A percentile compares a stretch with the other conserved stretches of the same genome.
These are phyloP conservation scores for Corythoichthys intestinalis DNA, from an alignment of 2,113 vertebrate genomes.

Conservation along the genomic window DNA sequence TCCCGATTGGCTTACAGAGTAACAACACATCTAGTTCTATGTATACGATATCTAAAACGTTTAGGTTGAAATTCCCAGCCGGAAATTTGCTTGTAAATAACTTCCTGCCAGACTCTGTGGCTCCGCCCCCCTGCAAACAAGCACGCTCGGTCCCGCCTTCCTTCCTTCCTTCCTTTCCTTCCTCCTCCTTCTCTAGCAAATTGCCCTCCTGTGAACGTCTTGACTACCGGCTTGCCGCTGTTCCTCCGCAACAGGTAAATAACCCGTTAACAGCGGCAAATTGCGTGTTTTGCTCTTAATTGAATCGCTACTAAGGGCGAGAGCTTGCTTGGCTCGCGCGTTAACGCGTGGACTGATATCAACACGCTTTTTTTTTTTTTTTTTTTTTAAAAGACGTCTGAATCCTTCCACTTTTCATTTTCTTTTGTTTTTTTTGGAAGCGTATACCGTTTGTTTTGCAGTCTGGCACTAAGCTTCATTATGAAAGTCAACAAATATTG, in stretches of 20 bases:
- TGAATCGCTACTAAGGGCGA: no score
- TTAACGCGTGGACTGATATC: not conserved
- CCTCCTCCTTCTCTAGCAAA: conserved; percentile 33
- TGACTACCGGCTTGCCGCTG: conserved; percentile 13
- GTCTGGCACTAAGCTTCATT: not conserved
- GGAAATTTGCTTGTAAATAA: not conserved
- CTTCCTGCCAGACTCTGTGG: not conserved
- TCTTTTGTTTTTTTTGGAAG: not conserved
- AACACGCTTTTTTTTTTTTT: not conserved
- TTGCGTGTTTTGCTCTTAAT: not conserved
- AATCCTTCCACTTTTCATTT: not conserved
- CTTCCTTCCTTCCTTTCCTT: not conserved
- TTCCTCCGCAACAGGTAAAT: conserved; percentile 65
- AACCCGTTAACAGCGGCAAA: not conserved
- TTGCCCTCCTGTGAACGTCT: conserved; percentile 38
- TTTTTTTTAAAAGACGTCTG: not conserved
- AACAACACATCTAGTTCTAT: no score
- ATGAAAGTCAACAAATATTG: not conserved
- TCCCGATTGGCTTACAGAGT: no score
- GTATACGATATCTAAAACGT: not conserved
- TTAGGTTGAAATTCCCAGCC: conserved; percentile 19
- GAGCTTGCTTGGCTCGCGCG: no score
- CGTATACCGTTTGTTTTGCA: not conserved
- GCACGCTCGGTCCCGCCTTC: conserved; percentile 15
- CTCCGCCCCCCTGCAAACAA: conserved; percentile 35